Conservation (phyloP, 2,888 invertebrate genomes). For the Cistogaster globosa region DNA sequence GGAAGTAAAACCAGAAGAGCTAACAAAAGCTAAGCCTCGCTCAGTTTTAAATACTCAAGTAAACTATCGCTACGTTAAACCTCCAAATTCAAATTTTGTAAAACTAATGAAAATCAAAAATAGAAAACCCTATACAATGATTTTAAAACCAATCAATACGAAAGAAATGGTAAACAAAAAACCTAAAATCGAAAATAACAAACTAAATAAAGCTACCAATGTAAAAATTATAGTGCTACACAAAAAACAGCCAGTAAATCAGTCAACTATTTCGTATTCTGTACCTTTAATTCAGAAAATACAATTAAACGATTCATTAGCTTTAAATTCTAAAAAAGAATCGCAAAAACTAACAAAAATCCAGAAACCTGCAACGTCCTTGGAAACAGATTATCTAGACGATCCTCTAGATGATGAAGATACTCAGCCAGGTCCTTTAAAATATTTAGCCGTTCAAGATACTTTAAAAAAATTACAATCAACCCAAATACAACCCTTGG, state of each 20-base stretch:
- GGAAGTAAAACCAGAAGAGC: constrained; percentile 13
- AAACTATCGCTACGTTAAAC: constrained; percentile 55
- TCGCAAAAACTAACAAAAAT: constrained; percentile 10
- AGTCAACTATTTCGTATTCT: constrained; percentile 10
- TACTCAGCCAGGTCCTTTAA: constrained; percentile 49
- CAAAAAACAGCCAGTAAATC: constrained; percentile 13
- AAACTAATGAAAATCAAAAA: constrained; percentile 59
- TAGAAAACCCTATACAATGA: constrained; percentile 51
- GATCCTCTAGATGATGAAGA: constrained; percentile 34
- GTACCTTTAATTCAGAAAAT: constrained; percentile 36
- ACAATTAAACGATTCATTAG: constrained; percentile 45
- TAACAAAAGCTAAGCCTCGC: constrained; percentile 43
- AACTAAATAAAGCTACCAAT: constrained; percentile 34
- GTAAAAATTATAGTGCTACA: constrained; percentile 11
- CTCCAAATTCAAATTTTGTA: constrained; percentile 3
- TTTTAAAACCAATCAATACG: constrained; percentile 42
- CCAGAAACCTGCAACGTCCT: background rate
- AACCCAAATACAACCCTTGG: background rate
- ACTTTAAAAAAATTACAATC: constrained; percentile 54
- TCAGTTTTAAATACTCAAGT: constrained; percentile 64
- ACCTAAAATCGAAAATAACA: constrained; percentile 33
- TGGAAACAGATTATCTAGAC: background rate
- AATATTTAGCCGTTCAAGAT: constrained; percentile 65
- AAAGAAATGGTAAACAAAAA: constrained; percentile 3
- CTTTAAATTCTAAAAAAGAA: constrained; percentile 26